These are phyloP conservation scores for Myotis daubentonii DNA, from an alignment of 2,797 vertebrate species.

Conservation along the genomic window DNA sequence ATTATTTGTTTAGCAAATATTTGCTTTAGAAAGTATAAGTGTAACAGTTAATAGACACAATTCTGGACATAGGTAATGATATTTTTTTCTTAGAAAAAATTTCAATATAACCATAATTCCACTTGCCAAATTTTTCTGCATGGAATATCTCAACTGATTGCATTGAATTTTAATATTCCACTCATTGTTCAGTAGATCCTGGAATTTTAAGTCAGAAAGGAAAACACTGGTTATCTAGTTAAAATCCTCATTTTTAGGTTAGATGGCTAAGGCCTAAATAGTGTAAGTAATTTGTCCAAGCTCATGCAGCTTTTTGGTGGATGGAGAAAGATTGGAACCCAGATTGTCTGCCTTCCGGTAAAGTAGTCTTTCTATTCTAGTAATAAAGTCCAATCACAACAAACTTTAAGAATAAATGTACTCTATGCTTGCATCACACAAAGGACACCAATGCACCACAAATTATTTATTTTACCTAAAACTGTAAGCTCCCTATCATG, in stretches of 20 bases:
- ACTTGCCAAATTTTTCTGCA: not conserved
- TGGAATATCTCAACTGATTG: not conserved
- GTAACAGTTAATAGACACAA: not conserved
- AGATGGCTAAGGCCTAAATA: not conserved
- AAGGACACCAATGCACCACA: not conserved
- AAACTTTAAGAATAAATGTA: not conserved
- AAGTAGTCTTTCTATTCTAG: not conserved
- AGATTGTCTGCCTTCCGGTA: not conserved
- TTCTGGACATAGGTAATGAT: not conserved
- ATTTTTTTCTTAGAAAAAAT: conserved; percentile 10
- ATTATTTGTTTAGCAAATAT: conserved; percentile 31
- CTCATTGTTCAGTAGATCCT: not conserved
- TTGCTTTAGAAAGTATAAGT: not conserved
- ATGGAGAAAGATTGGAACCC: not conserved
- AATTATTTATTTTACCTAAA: conserved; percentile 3
- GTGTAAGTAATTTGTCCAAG: not conserved
- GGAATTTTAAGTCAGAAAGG: conserved; percentile 10
- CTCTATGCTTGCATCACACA: not conserved
- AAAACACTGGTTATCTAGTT: not conserved
- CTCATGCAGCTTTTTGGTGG: not conserved
- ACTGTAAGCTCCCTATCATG: not conserved
- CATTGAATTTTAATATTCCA: conserved; percentile 22
- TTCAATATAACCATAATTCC: conserved; percentile 4
- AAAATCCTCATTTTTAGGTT: not conserved
- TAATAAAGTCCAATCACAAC: not conserved